These are phyloP conservation scores for Vesta saturnalis DNA, from an alignment of 2,888 invertebrate species.

Conservation along the genomic window DNA sequence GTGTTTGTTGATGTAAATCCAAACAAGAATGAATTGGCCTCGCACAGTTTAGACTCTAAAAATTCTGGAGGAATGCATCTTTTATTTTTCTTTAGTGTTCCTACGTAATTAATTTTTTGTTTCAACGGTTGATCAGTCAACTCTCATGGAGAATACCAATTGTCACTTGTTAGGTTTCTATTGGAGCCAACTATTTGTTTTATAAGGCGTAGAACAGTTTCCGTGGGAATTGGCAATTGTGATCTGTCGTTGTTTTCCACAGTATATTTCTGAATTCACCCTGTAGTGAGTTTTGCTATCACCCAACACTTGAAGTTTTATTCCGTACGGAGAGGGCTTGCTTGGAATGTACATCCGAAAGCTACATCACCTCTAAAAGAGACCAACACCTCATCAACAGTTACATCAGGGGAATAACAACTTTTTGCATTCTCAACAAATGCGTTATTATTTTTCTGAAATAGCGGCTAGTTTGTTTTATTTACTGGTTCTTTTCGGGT, in stretches of 20 bases:
- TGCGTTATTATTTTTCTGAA: not conserved
- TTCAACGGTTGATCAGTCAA: too few relatives aligned
- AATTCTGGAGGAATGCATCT: too few relatives aligned
- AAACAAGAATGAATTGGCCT: too few relatives aligned
- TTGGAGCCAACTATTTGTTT: not conserved
- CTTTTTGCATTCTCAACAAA: too few relatives aligned
- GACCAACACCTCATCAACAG: not conserved
- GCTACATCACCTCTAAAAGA: not conserved
- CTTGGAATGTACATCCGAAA: slow-evolving; percentile 6
- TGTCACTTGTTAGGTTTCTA: not conserved
- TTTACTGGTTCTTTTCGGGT: not conserved
- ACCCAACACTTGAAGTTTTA: not conserved
- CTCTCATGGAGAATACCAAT: too few relatives aligned
- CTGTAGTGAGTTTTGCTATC: not conserved
- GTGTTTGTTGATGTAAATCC: too few relatives aligned
- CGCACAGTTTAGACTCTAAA: too few relatives aligned
- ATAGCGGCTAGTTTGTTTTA: not conserved
- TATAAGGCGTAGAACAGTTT: not conserved
- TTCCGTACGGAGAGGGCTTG: not conserved
- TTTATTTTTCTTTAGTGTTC: too few relatives aligned
- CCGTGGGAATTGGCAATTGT: not conserved
- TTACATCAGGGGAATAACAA: too few relatives aligned
- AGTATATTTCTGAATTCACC: not conserved
- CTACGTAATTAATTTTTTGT: too few relatives aligned
- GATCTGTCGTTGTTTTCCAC: not conserved